Conservation (phyloP, 2,888 invertebrate species). For the Villa cingulata region DNA sequence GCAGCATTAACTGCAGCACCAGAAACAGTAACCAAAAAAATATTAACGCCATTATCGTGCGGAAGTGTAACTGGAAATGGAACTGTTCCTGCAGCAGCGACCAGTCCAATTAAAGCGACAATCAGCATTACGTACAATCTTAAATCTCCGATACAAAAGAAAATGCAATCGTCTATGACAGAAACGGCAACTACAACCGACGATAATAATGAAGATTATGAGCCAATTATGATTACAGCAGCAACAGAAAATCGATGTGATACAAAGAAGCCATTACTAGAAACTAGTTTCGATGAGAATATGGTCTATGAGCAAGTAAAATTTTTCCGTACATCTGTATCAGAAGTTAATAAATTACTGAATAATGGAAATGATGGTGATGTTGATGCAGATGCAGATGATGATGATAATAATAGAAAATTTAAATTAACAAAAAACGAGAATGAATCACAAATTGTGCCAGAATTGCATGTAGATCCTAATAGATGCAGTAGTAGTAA, state of each 20-base stretch:
- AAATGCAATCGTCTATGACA: conserved; percentile 21
- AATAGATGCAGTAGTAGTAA: too few species aligned
- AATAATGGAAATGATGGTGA: conserved; percentile 21
- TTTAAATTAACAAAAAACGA: conserved; percentile 2
- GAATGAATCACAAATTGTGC: conserved; percentile 8
- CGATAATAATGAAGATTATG: conserved; percentile 18
- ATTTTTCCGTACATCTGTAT: conserved; percentile 56
- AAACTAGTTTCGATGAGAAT: conserved; percentile 43
- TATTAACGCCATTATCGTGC: not conserved
- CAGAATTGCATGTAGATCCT: too few species aligned
- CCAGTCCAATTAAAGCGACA: conserved; percentile 52
- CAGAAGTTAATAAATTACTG: conserved; percentile 54
- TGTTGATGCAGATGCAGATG: not conserved
- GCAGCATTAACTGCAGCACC: not conserved
- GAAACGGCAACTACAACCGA: not conserved
- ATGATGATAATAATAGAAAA: not conserved
- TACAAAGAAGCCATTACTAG: conserved; percentile 35
- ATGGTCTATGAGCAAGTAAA: conserved; percentile 63
- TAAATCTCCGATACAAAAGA: conserved; percentile 42
- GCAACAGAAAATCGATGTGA: not conserved
- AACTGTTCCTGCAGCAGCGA: conserved; percentile 27
- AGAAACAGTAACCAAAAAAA: conserved; percentile 2
- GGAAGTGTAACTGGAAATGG: not conserved
- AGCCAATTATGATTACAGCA: conserved; percentile 18
- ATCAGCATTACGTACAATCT: conserved; percentile 53